These are phyloP conservation scores for Bellardia bayeri DNA, from an alignment of 2,888 invertebrate species.

Conservation along the genomic window DNA sequence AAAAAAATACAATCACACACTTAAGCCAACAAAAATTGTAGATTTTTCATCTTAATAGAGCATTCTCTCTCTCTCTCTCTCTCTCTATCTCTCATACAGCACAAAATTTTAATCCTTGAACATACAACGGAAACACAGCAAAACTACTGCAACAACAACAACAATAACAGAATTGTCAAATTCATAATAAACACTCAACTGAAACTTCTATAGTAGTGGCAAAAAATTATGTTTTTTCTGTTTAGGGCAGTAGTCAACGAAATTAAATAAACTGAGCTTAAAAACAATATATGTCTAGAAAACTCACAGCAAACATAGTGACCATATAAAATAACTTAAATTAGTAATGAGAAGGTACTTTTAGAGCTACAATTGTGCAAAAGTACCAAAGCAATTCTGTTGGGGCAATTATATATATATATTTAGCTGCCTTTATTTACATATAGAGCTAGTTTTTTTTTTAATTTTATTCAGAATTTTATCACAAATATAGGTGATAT, in stretches of 20 bases:
- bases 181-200: constrained; percentile 29
- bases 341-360: no score
- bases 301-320: background rate
- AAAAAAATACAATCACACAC: background rate
- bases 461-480: no score
- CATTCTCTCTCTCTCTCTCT: no score
- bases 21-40: constrained; percentile 4
- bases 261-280: constrained; percentile 9
- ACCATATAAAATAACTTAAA: background rate
- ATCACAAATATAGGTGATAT: no score
- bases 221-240: background rate
- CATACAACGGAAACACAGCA: background rate
- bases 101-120: background rate
- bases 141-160: no score
- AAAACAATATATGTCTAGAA: background rate
- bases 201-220: background rate
- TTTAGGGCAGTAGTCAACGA: background rate
- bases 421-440: no score
- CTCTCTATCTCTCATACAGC: background rate
- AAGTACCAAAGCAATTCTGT: no score
- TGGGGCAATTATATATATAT: no score
- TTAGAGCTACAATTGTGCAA: no score
- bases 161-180: constrained; percentile 13
- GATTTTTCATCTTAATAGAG: background rate
- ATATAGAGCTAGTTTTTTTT: no score